Evolutionary conservation across 2,888 invertebrate species (phyloP), one percentile per base, ranked within the genome.

Genomic region (Stegophylla sp.): DNA sequence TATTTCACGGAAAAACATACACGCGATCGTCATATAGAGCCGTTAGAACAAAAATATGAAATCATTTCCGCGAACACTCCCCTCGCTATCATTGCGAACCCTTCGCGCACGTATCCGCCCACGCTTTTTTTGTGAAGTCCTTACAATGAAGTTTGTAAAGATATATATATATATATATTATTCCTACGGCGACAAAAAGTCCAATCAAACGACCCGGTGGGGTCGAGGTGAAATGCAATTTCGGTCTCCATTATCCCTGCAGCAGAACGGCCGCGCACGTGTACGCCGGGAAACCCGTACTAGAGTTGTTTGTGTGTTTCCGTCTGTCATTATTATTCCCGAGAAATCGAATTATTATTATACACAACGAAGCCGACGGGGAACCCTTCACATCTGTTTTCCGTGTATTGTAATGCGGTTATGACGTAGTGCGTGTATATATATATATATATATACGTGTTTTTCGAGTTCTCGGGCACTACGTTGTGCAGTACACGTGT

Each of bases 61-160:
- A 34, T 7, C 4, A 34, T 5, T 34, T 34, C 34, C 4, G 7
- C 34, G 34, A 34, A 34, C 7, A 34, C 3, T 34, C 34, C 34
- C 34, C 34, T 5, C 34, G 34, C n/a, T n/a, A 34, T 34, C 34
- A 7, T 7, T 3, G 34, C 34, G 34, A 7, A 34, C 64, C 64
- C 41, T 12, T 20, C 41, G 64, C 20, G 5, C 20, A 64, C 64
- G 41, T 20, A 20, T 41, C n/a, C 20, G 7, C 34, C 34, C 41
- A 13, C 41, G 64, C 41, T 41, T 64, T 64, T n/a, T n/a, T n/a
- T n/a, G n/a, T 41, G 41, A 64, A 64, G 64, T 64, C 64, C 20
- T 5, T 20, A 12, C 20, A 1, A 34, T 34, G 34, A 34, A n/a
- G n/a, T n/a, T n/a, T n/a, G n/a, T n/a, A n/a, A n/a, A n/a, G n/a